These are phyloP conservation scores for Bettongia penicillata DNA, from an alignment of 2,113 vertebrate genomes.

Conservation along the genomic window DNA sequence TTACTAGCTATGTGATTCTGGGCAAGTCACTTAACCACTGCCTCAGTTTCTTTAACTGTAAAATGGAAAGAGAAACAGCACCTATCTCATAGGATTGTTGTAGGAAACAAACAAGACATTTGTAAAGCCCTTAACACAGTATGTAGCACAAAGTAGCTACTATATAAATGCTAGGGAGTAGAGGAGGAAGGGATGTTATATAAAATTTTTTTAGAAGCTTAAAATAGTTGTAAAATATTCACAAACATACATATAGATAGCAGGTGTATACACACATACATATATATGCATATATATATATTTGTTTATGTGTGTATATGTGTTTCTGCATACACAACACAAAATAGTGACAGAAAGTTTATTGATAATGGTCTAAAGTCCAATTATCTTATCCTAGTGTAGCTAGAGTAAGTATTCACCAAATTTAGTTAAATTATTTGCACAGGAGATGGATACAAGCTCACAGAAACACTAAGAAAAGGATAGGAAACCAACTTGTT, in stretches of 20 bases:
- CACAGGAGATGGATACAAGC: no score
- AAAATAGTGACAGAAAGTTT: not conserved
- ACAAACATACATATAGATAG: no score
- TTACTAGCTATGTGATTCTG: not conserved
- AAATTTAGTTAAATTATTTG: no score
- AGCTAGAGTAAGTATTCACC: no score
- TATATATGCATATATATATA: not conserved
- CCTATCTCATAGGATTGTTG: not conserved
- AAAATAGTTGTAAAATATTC: not conserved
- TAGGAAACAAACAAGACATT: not conserved
- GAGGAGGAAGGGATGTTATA: no score
- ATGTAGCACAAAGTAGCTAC: not conserved
- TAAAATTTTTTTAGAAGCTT: not conserved
- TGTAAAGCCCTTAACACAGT: not conserved
- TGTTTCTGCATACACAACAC: no score
- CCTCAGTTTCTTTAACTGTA: no score
- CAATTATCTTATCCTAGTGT: no score
- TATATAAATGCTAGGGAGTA: not conserved
- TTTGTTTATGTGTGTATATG: no score
- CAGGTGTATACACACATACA: no score
- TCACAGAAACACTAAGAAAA: not conserved
- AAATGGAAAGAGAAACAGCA: not conserved
- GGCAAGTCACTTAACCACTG: no score
- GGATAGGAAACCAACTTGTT: not conserved
- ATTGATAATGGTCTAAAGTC: not conserved